Evolutionary conservation across 2,888 invertebrate species (phyloP).

Genomic region (Gerris lacustris): DNA sequence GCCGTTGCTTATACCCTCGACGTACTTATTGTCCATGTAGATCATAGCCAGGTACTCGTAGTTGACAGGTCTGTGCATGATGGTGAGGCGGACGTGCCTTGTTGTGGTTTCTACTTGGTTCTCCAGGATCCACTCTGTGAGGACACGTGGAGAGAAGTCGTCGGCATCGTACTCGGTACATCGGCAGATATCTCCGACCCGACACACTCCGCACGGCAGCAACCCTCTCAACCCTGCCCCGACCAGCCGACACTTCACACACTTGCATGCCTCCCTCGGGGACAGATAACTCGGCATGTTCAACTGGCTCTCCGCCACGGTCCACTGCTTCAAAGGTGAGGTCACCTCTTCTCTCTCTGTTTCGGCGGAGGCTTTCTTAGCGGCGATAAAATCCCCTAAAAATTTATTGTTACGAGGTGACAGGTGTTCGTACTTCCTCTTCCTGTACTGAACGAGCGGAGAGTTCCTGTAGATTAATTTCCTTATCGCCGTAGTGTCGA

Average conservation of each 20-base stretch:
- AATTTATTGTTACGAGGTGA: constrained; percentile 30
- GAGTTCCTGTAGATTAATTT: constrained; percentile 66
- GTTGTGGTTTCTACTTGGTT: constrained; percentile 49
- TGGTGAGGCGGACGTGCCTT: constrained; percentile 66
- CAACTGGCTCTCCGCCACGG: not conserved
- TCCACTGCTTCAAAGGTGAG: not conserved
- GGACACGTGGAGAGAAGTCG: constrained; percentile 65
- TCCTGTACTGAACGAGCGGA: constrained; percentile 69
- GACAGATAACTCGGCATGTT: not conserved
- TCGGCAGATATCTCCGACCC: constrained; percentile 47
- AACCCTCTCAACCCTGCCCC: not conserved
- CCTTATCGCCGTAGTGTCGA: constrained; percentile 60
- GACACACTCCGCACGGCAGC: constrained; percentile 29
- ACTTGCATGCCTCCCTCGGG: not conserved
- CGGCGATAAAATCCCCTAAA: not conserved
- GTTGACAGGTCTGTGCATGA: constrained; percentile 74
- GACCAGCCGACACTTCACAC: not conserved
- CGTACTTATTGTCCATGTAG: constrained; percentile 75
- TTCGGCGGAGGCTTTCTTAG: not conserved
- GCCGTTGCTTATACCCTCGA: constrained; percentile 61
- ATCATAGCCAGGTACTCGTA: constrained; percentile 81
- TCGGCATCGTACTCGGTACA: constrained; percentile 46
- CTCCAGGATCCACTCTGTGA: constrained; percentile 81
- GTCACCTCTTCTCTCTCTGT: not conserved
- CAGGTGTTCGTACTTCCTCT: constrained; percentile 74